Evolutionary conservation across 2,797 vertebrate species (phyloP), one percentile per base, ranked within the genome.

Genomic region (Gymnoscopelus microlampas): DNA sequence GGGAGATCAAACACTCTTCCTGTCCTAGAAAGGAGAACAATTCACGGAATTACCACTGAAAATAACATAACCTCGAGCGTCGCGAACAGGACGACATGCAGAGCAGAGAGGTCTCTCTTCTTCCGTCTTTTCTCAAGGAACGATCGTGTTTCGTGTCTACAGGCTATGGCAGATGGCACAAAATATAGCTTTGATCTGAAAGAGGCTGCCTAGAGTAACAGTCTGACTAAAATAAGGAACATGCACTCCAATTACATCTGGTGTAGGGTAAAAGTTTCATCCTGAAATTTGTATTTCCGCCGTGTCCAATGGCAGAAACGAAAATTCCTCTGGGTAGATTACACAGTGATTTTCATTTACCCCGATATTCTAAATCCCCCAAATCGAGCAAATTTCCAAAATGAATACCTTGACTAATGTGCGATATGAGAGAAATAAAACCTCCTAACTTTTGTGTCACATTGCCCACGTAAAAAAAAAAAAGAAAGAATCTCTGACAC

Each of bases 1-100:
- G 63, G 7, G 64, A 77, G 73, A 82, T 73, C 78, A 84, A 84
- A 83, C 59, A 71, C 49, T 68, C 10, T 64, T 70, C 62, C 54
- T 71, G 68, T 66, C 12, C 23, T 66, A 76, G 59, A 84, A 70
- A 71, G 14, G 60, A 60, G 60, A 74, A 58, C 68, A 60, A 65
- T 79, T 76, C 58, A 70, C 63, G 66, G 48, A 73, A 76, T 69
- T 69, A 70, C 55, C 47, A 66, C 2, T 65, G 71, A 74, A 82
- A 86, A 78, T 71, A 3, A 76, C 78, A 80, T 57, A 64, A 26
- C 75, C 68, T 53, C 53, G 2, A 73, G 74, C 59, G 3, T 15
- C 60, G 65, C 76, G 77, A 69, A 71, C 64, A 10, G 63, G 63
- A 64, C 54, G 63, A 54, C 70, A 77, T 53, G 69, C 48, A 14